A percentile compares a stretch with the other conserved stretches of the same genome.
Conservation (phyloP, 1,140 invertebrate species). For the Melipona quadrifasciata region DNA sequence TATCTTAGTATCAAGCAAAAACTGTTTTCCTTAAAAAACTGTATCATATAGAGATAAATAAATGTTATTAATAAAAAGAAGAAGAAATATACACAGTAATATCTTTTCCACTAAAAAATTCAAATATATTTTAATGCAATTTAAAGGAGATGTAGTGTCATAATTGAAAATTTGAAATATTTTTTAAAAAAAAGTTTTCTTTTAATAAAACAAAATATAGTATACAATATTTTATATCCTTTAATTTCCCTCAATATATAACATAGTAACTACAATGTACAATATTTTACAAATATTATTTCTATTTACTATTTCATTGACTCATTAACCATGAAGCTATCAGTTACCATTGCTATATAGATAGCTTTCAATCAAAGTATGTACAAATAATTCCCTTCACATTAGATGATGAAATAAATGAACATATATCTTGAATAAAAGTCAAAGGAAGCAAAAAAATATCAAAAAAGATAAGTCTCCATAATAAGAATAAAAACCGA, state of each 20-base stretch:
- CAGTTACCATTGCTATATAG: not conserved
- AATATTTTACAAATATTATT: slow-evolving; percentile 15
- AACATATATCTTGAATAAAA: not conserved
- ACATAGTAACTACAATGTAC: not conserved
- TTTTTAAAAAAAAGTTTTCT: not conserved
- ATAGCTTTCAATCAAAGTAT: not conserved
- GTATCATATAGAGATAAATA: slow-evolving; percentile 39
- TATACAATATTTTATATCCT: slow-evolving; percentile 3
- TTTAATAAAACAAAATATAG: slow-evolving; percentile 18
- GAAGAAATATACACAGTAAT: not conserved
- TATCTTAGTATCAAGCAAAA: slow-evolving; percentile 13
- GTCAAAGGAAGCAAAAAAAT: not conserved
- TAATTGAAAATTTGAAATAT: not conserved
- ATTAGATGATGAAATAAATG: not conserved
- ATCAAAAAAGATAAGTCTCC: not conserved
- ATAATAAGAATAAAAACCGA: not conserved
- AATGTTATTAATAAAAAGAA: slow-evolving; percentile 50
- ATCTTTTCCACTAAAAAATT: not conserved
- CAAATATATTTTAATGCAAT: not conserved
- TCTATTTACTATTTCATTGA: not conserved
- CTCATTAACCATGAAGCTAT: not conserved
- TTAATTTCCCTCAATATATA: slow-evolving; percentile 16
- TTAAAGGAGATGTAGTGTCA: not conserved
- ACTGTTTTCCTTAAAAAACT: slow-evolving; percentile 29
- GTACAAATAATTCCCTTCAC: not conserved